Conservation (phyloP, 2,888 invertebrate species). For the Stratiomys singularior region DNA sequence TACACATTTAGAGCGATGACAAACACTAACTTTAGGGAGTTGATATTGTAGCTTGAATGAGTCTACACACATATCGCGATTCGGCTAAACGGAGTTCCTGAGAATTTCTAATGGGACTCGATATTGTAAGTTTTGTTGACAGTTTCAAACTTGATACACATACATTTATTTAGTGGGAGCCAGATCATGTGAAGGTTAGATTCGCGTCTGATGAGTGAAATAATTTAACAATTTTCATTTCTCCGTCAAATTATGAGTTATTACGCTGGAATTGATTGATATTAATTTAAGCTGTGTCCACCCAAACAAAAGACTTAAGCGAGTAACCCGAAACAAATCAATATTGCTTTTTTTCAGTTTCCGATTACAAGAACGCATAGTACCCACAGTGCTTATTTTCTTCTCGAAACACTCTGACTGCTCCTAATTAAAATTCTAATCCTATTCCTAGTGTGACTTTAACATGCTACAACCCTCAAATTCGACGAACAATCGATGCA, state of each 20-base stretch:
- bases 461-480: not conserved
- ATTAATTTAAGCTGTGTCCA: not conserved
- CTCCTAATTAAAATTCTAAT: conserved; percentile 42
- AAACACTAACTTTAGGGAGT: not conserved
- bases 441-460: not conserved
- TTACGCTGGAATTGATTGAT: no score
- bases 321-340: not conserved
- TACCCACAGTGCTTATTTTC: not conserved
- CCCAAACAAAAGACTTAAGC: conserved; percentile 3
- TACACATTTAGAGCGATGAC: conserved; percentile 43
- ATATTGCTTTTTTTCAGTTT: not conserved
- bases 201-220: no score
- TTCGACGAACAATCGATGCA: no score
- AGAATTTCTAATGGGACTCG: no score
- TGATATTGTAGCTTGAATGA: not conserved
- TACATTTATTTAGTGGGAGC: no score
- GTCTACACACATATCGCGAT: no score
- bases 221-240: no score
- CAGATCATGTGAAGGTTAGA: no score
- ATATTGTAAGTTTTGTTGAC: no score
- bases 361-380: not conserved
- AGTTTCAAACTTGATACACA: no score
- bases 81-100: not conserved
- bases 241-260: no score
- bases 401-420: not conserved